A percentile compares a stretch with the other conserved stretches of the same genome.
Evolutionary conservation across 1,140 invertebrate species (phyloP).

Genomic region (Anadara kagoshimensis): DNA sequence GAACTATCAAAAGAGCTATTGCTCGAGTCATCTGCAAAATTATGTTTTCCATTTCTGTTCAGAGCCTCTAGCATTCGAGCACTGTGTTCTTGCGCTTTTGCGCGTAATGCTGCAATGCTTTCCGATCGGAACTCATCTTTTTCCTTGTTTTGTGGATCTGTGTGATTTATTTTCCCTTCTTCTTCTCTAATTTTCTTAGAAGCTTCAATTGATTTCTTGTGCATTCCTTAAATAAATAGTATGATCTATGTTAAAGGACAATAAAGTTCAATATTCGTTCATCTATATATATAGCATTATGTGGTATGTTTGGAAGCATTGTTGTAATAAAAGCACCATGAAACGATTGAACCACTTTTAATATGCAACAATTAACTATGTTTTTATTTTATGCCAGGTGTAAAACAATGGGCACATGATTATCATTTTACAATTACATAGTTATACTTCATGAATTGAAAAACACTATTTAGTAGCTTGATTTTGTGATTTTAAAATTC

Average conservation of each 20-base stretch:
- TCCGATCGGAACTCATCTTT: conserved; percentile 73
- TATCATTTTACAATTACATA: too few relatives aligned
- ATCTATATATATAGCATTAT: not conserved
- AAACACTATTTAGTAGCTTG: too few relatives aligned
- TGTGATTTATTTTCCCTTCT: conserved; percentile 36
- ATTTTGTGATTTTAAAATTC: too few relatives aligned
- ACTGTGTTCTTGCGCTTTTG: conserved; percentile 95
- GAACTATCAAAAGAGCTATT: conserved; percentile 42
- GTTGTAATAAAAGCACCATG: not conserved
- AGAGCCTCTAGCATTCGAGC: conserved; percentile 72
- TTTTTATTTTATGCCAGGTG: too few relatives aligned
- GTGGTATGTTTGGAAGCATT: not conserved
- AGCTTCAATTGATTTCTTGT: conserved; percentile 97
- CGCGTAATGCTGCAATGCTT: conserved; percentile 91
- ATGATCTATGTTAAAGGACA: too few relatives aligned
- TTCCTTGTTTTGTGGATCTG: conserved; percentile 47
- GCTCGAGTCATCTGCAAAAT: conserved; percentile 22
- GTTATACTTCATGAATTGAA: too few relatives aligned
- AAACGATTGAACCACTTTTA: not conserved
- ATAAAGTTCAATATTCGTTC: conserved; percentile 5
- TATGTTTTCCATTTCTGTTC: conserved; percentile 20
- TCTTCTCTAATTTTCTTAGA: conserved; percentile 90
- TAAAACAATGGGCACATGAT: too few relatives aligned
- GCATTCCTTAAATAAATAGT: conserved; percentile 87
- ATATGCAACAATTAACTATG: too few relatives aligned